Evolutionary conservation across 1,140 invertebrate genomes (phyloP).

Genomic region (Whitmania pigra): DNA sequence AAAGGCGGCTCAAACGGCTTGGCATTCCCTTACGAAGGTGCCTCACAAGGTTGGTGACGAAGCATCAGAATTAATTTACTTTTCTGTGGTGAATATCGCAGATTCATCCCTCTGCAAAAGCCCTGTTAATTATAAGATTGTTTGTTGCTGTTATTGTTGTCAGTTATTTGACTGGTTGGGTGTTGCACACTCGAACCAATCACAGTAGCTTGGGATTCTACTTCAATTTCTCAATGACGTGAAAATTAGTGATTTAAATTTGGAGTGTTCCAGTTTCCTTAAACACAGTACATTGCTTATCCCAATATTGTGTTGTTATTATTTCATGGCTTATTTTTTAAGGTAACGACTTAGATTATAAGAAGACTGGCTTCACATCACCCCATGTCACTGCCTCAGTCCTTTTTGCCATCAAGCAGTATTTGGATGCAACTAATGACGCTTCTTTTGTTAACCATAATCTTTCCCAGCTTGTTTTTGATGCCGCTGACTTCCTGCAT

Average conservation of each 20-base stretch:
- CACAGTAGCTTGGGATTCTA: no score
- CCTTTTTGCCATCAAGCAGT: conserved; percentile 40
- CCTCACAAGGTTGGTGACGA: conserved; percentile 33
- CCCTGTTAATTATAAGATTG: background rate
- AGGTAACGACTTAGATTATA: conserved; percentile 34
- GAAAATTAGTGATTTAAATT: no score
- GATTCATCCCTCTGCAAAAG: background rate
- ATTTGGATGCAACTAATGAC: conserved; percentile 36
- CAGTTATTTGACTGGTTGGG: no score
- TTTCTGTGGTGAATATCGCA: background rate
- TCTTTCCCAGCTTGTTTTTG: conserved; percentile 30
- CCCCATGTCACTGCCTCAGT: conserved; percentile 43
- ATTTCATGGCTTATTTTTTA: background rate
- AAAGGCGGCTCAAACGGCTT: conserved; percentile 36
- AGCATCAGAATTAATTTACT: background rate
- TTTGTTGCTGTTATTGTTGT: background rate
- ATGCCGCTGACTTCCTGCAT: conserved; percentile 38
- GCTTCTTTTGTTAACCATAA: conserved; percentile 28
- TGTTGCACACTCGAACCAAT: no score
- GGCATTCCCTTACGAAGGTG: conserved; percentile 44
- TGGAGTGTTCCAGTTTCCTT: background rate
- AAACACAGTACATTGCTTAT: background rate
- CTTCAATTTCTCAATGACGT: no score
- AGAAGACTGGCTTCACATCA: conserved; percentile 30
- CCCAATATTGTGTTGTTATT: background rate